These are phyloP conservation scores for Tapera naevia DNA, from an alignment of 2,797 vertebrate species.

Conservation along the genomic window DNA sequence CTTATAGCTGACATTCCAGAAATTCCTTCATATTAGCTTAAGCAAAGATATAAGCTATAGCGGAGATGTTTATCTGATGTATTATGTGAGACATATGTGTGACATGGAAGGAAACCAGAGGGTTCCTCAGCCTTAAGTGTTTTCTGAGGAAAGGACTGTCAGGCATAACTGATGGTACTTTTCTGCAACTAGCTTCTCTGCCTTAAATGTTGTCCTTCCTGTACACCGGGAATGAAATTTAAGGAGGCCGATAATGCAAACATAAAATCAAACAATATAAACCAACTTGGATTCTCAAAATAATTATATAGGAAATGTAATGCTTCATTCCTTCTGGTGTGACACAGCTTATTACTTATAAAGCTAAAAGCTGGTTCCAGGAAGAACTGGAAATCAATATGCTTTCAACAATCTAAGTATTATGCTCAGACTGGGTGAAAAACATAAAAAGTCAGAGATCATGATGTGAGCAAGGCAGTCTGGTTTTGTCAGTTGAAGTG, in stretches of 20 bases:
- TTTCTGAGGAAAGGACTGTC: background rate
- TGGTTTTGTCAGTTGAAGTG: background rate
- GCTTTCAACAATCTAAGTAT: background rate
- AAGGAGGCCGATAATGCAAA: background rate
- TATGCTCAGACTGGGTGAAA: background rate
- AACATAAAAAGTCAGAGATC: background rate
- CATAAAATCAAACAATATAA: constrained; percentile 12
- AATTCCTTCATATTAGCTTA: background rate
- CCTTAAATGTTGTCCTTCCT: background rate
- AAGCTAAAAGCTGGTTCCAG: background rate
- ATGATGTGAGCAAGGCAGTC: background rate
- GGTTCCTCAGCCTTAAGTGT: background rate
- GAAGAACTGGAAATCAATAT: background rate
- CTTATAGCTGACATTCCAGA: background rate
- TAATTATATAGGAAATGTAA: background rate
- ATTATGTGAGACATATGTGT: background rate
- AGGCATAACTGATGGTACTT: background rate
- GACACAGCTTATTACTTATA: background rate
- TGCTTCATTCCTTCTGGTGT: background rate
- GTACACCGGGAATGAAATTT: background rate
- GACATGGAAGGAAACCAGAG: background rate
- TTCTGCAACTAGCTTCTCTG: background rate
- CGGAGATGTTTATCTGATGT: background rate
- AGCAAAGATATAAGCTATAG: background rate
- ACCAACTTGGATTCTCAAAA: background rate